These are phyloP conservation scores for Cyprinodon tularosa DNA, from an alignment of 2,113 vertebrate species.

Conservation along the genomic window DNA sequence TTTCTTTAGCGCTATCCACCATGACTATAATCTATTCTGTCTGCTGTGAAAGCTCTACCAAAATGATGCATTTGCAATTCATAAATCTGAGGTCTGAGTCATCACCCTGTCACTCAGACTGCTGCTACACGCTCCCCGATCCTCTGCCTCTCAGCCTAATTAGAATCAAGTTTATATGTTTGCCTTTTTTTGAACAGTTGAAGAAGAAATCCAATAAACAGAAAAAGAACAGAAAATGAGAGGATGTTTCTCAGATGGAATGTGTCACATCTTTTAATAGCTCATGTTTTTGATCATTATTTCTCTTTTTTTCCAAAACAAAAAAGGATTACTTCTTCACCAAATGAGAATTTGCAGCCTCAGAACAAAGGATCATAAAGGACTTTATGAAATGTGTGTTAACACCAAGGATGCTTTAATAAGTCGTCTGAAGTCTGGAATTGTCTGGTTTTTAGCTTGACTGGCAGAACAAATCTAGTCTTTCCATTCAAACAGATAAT, in stretches of 20 bases:
- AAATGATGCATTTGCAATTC: constrained; percentile 4
- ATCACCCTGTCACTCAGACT: constrained; percentile 3
- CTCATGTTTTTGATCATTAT: background rate
- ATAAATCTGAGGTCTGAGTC: background rate
- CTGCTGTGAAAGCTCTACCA: background rate
- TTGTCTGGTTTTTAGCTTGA: background rate
- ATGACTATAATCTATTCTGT: background rate
- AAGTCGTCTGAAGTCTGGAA: background rate
- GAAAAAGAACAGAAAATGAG: background rate
- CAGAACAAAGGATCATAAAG: background rate
- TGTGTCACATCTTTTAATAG: background rate
- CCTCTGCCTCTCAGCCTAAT: background rate
- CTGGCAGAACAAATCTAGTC: background rate
- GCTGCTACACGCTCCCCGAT: background rate
- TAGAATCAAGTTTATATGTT: background rate
- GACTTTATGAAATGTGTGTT: background rate
- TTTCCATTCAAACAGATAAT: background rate
- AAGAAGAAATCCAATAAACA: background rate
- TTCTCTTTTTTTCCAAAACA: background rate
- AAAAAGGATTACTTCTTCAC: background rate
- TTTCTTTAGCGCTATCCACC: constrained; percentile 2
- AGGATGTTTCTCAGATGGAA: too few species aligned
- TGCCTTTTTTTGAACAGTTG: background rate
- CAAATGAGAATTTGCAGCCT: background rate
- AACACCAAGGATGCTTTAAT: background rate